Evolutionary conservation across 2,113 vertebrate genomes (phyloP).

Genomic region (Rhinichthys klamathensis): DNA sequence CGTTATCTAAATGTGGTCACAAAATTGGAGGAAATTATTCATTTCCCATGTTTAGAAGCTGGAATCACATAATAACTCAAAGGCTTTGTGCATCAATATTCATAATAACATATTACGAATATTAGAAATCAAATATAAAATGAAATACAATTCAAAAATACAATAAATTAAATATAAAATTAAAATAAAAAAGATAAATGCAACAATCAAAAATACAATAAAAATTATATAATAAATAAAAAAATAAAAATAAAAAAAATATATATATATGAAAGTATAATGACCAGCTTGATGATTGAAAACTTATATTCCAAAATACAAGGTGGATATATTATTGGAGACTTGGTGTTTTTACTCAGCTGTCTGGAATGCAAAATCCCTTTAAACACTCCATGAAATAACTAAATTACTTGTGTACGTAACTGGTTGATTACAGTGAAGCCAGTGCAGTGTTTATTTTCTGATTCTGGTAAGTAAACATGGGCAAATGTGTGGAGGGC

Average conservation of each 20-base stretch:
- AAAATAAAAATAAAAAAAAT: background rate
- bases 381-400: background rate
- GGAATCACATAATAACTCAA: background rate
- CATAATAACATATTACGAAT: background rate
- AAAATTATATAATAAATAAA: background rate
- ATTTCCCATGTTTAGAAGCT: constrained; percentile 21
- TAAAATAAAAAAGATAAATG: background rate
- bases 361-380: constrained; percentile 3
- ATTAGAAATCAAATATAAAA: background rate
- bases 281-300: background rate
- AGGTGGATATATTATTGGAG: background rate
- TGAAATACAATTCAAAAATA: background rate
- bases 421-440: background rate
- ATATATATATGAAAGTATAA: background rate
- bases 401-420: constrained; percentile 27
- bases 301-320: constrained; percentile 25
- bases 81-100: background rate
- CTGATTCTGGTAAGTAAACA: constrained; percentile 8
- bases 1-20: background rate
- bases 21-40: constrained; percentile 30
- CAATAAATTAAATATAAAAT: background rate
- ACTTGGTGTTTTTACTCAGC: background rate
- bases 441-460: constrained; percentile 14
- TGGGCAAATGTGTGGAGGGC: background rate
- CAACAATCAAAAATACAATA: background rate